Conservation (phyloP, 2,888 invertebrate species). For the Idaea biselata region DNA sequence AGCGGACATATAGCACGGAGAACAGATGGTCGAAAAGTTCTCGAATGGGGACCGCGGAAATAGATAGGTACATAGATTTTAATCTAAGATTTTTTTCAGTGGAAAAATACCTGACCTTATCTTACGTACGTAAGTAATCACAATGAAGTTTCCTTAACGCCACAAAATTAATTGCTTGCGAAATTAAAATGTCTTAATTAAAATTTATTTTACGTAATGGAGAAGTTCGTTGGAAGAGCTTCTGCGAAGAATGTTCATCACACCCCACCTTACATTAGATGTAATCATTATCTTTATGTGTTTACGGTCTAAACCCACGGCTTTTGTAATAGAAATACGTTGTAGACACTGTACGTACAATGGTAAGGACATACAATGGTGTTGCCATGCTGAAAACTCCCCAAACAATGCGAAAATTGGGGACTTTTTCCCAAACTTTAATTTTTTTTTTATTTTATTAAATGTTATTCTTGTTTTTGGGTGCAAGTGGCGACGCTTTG, state of each 20-base stretch:
- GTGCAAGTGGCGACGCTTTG: too few species aligned
- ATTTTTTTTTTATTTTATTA: too few species aligned
- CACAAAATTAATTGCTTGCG: slow-evolving; percentile 1
- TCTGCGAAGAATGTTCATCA: neutral
- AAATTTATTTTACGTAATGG: neutral
- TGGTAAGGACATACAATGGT: too few species aligned
- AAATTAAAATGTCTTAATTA: slow-evolving; percentile 1
- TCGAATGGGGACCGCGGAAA: too few species aligned
- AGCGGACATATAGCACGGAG: too few species aligned
- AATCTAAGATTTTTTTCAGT: neutral
- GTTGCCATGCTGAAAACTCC: too few species aligned
- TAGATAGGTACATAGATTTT: neutral
- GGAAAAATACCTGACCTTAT: slow-evolving; percentile 1
- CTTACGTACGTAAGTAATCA: slow-evolving; percentile 1
- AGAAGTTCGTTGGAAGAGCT: neutral
- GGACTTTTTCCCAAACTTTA: too few species aligned
- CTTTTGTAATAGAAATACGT: neutral
- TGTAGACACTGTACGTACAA: neutral
- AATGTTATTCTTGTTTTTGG: too few species aligned
- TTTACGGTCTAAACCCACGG: neutral
- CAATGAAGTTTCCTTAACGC: neutral
- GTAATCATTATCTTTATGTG: neutral
- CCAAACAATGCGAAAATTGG: too few species aligned
- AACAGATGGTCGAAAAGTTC: too few species aligned
- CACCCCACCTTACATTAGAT: slow-evolving; percentile 3